Evolutionary conservation across 2,888 invertebrate species (phyloP).

Genomic region (Drosophila pseudotalamancana): DNA sequence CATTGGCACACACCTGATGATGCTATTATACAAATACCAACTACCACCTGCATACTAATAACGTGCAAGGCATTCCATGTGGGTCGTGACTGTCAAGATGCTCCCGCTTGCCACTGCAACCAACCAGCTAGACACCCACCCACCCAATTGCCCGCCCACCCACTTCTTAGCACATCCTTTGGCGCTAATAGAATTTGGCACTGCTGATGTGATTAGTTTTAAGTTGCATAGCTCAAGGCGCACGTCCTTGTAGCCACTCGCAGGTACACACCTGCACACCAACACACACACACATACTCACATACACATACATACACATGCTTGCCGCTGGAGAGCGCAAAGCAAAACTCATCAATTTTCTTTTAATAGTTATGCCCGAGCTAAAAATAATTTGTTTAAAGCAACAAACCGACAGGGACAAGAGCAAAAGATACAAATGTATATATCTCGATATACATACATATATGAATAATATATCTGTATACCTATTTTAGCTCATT

Average conservation of each 20-base stretch:
- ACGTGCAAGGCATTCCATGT: slow-evolving; percentile 33
- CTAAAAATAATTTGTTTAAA: slow-evolving; percentile 74
- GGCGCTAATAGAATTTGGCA: slow-evolving; percentile 67
- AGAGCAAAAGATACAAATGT: slow-evolving; percentile 9
- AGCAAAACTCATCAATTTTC: slow-evolving; percentile 68
- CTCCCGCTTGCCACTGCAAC: slow-evolving; percentile 17
- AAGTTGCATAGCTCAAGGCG: slow-evolving; percentile 66
- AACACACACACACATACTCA: slow-evolving; percentile 4
- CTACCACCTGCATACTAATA: slow-evolving; percentile 70
- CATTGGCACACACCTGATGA: slow-evolving; percentile 32
- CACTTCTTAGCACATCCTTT: slow-evolving; percentile 2
- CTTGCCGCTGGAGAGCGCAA: slow-evolving; percentile 40
- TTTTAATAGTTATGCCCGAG: slow-evolving; percentile 63
- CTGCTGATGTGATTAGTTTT: slow-evolving; percentile 61
- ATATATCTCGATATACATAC: not conserved
- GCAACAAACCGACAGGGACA: slow-evolving; percentile 45
- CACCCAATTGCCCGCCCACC: not conserved
- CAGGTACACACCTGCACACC: slow-evolving; percentile 15
- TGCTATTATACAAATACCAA: slow-evolving; percentile 68
- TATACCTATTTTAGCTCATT: slow-evolving; percentile 10
- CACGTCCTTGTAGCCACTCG: slow-evolving; percentile 43
- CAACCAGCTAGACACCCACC: not conserved
- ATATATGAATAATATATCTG: not conserved
- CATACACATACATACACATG: slow-evolving; percentile 1
- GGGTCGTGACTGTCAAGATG: slow-evolving; percentile 31